Conservation (phyloP, 2,888 invertebrate species). For the Plebejus anna region DNA sequence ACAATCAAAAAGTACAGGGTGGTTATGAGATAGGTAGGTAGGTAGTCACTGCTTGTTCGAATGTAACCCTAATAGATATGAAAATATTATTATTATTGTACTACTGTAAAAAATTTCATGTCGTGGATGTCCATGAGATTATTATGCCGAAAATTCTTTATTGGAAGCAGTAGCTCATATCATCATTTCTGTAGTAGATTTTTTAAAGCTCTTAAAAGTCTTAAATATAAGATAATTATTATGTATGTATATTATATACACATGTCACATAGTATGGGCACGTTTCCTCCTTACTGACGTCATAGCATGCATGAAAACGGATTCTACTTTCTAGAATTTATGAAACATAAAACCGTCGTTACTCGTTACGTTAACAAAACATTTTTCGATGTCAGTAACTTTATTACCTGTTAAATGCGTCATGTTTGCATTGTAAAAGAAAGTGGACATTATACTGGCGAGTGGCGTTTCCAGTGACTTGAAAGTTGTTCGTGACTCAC, state of each 20-base stretch:
- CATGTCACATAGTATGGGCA: not conserved
- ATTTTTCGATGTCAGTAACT: constrained; percentile 7
- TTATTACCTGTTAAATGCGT: constrained; percentile 13
- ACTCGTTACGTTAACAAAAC: not conserved
- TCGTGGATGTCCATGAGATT: too few relatives aligned
- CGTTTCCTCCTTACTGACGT: not conserved
- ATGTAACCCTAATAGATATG: too few relatives aligned
- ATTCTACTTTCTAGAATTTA: not conserved
- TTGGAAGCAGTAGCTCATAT: too few relatives aligned
- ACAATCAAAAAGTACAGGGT: too few relatives aligned
- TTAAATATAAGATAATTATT: too few relatives aligned
- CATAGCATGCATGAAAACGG: constrained; percentile 9
- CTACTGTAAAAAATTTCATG: too few relatives aligned
- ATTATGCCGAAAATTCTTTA: too few relatives aligned
- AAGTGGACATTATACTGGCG: constrained; percentile 12
- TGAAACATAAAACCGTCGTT: not conserved
- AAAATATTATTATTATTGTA: too few relatives aligned
- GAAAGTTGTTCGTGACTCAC: constrained; percentile 25
- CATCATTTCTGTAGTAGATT: too few relatives aligned
- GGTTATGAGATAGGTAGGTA: too few relatives aligned
- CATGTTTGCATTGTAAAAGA: constrained; percentile 20
- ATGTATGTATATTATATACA: not conserved
- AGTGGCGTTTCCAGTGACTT: constrained; percentile 2
- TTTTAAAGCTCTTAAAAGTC: too few relatives aligned
- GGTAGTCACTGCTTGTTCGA: too few relatives aligned